Base-by-base conservation (phyloP, 2,888 invertebrate genomes). In the Furcula furcula region DNA sequence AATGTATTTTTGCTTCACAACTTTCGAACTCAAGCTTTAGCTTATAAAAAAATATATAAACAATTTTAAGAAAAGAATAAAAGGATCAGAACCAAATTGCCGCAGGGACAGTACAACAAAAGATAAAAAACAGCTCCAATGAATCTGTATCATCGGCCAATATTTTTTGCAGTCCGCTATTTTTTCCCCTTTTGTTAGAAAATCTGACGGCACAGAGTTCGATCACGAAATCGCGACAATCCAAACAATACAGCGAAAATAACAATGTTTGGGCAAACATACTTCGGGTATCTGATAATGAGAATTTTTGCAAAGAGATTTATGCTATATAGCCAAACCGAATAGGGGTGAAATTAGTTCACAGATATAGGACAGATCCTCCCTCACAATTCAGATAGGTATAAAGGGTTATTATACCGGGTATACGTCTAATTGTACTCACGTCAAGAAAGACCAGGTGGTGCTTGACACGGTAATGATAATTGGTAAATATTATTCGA, bases 151-250 rank as follows among this genome's bases (percentile, higher is more conserved):
- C 51, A 45, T 47, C 55, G 47, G 55, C 53, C 56, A 63, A 58
- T 52, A 65, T 53, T 65, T 63, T 64, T 59, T 54, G 50, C 53
- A 35, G 49, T 37, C 20, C 35, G 19, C 39, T 37, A 34, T 46
- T 53, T 40, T 46, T 31, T 40, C 46, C 25, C 18, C 60, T 46
- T 65, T 77, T 74, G 76, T 77, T 67, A 65, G 41, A 73, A 47
- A 75, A 79, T 77, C 81, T 76, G 70, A 63, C 67, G 59, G 59
- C 65, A 63, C 62, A 63, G 54, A 55, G 66, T 63, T 65, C 63
- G 64, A 76, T 76, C 77, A 76, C 78, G 73, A 55, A 72, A 65
- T 46, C 59, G 52, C 53, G 54, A 53, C 43, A 45, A 32, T 15
- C 39, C 65, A 61, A 63, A 76, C 76, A 77, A 76, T 60, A 39